A percentile compares a stretch with the other conserved stretches of the same genome.
phyloP scores from a whole-genome alignment of 2,797 vertebrate genomes.

The Pogoniulus pusillus region DNA sequence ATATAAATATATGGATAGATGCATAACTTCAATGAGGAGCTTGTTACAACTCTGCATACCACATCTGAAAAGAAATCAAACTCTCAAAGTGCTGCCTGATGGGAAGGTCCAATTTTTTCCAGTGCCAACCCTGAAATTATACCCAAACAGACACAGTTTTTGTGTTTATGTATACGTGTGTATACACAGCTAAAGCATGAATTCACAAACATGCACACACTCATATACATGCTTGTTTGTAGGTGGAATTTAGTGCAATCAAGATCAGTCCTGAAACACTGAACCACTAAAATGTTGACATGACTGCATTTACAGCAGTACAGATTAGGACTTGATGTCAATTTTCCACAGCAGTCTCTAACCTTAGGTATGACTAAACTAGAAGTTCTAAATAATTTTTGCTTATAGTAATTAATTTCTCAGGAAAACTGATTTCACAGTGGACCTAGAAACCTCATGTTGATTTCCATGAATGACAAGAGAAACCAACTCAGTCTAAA shows the following conservation, averaged over 20 bases:
- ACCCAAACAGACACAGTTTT: background rate
- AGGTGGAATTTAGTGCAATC: background rate
- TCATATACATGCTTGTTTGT: background rate
- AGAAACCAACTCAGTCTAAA: background rate
- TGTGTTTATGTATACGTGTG: background rate
- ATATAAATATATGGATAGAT: constrained; percentile 27
- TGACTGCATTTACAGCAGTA: background rate
- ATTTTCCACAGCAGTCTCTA: background rate
- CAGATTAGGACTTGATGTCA: background rate
- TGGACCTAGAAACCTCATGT: background rate
- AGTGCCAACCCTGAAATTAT: background rate
- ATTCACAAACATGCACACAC: background rate
- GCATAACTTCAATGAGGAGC: constrained; percentile 9
- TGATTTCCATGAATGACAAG: background rate
- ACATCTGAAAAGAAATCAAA: background rate
- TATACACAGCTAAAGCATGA: background rate
- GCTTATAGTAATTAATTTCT: background rate
- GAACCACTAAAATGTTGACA: background rate
- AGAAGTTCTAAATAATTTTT: background rate
- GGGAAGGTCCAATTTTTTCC: background rate
- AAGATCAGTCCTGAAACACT: background rate
- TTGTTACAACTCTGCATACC: constrained; percentile 18
- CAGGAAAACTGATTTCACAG: background rate
- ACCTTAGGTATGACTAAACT: background rate
- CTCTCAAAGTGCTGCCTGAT: constrained; percentile 5